phyloP scores from a whole-genome alignment of 2,113 vertebrate genomes.

The Opisthocomus hoazin region DNA sequence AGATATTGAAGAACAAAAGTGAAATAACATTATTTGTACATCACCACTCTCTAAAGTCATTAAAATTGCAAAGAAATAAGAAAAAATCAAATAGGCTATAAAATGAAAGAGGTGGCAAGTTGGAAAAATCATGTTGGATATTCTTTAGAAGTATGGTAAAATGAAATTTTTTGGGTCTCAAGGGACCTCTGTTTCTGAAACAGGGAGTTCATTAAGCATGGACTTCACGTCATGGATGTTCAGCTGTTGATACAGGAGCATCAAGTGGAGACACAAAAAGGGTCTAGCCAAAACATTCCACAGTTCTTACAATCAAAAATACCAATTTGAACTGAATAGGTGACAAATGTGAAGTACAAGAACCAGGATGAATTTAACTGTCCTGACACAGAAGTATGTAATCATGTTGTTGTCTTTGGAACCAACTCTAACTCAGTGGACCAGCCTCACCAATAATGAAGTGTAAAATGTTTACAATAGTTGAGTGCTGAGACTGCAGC shows the following conservation, averaged over 20 bases:
- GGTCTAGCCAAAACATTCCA: not conserved
- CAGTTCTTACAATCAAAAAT: not conserved
- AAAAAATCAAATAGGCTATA: not conserved
- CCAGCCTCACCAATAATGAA: fast-evolving
- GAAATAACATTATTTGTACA: not conserved
- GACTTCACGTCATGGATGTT: not conserved
- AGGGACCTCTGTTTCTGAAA: not conserved
- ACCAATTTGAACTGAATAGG: not conserved
- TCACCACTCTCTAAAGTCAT: not conserved
- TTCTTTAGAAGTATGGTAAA: not conserved
- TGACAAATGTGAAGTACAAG: not conserved
- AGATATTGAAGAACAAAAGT: not conserved
- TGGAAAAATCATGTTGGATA: not conserved
- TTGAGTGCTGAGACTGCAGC: not conserved
- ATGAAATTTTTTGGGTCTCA: not conserved
- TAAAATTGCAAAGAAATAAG: not conserved
- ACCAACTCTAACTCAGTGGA: not conserved
- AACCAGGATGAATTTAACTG: not conserved
- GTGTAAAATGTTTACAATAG: not conserved
- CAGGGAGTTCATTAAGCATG: not conserved
- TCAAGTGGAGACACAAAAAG: fast-evolving
- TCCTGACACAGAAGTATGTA: not conserved
- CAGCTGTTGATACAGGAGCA: not conserved
- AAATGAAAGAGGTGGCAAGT: not conserved
- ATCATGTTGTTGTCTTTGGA: not conserved